These are phyloP conservation scores for Silurus asotus DNA, from an alignment of 2,113 vertebrate genomes.

Conservation along the genomic window DNA sequence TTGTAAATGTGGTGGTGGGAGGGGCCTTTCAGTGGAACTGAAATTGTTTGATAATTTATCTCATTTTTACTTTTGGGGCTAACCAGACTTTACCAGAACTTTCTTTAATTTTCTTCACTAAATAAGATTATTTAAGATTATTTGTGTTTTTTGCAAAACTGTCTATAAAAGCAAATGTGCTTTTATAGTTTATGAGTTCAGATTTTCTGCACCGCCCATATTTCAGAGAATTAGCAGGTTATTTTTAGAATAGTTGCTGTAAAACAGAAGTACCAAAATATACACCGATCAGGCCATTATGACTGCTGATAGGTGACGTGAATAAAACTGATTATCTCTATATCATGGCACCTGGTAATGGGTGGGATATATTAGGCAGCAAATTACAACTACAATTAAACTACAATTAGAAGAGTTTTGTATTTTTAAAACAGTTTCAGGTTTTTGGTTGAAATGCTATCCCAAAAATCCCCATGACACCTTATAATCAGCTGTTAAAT, in stretches of 20 bases:
- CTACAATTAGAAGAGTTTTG: background rate
- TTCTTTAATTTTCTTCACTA: background rate
- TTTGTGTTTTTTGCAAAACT: background rate
- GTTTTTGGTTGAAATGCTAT: background rate
- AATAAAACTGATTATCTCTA: no score
- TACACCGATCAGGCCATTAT: no score
- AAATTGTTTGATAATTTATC: background rate
- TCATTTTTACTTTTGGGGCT: background rate
- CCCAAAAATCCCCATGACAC: no score
- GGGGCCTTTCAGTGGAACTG: background rate
- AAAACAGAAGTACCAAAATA: no score
- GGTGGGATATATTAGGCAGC: no score
- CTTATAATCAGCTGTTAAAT: background rate
- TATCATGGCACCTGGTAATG: no score
- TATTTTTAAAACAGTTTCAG: background rate
- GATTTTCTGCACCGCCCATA: background rate
- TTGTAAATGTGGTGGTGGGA: background rate
- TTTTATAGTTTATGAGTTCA: no score
- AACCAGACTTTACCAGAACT: background rate
- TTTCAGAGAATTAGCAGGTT: background rate
- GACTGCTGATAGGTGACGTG: no score
- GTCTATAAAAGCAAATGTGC: background rate
- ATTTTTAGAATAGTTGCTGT: no score
- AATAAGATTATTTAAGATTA: no score
- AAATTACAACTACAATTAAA: no score